Evolutionary conservation across 1,140 invertebrate genomes (phyloP).

Genomic region (Nephotettix cincticeps): DNA sequence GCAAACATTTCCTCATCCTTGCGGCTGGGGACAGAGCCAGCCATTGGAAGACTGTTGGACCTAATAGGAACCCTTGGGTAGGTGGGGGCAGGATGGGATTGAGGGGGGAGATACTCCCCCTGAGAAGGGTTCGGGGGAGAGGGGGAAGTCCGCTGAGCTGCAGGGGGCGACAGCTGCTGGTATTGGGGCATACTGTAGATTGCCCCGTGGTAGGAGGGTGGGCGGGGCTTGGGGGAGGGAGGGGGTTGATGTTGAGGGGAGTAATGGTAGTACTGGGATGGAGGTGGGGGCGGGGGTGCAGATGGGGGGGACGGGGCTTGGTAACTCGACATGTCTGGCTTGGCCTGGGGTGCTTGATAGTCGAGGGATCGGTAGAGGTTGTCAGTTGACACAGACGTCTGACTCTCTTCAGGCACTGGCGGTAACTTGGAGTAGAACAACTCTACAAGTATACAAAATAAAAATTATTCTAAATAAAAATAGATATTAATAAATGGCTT

Average conservation of each 20-base stretch:
- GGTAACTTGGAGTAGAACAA: conserved; percentile 59
- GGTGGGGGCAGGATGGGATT: neutral
- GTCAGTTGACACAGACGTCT: conserved; percentile 1
- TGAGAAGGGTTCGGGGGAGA: conserved; percentile 9
- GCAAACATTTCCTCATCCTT: conserved; percentile 53
- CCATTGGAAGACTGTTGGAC: conserved; percentile 47
- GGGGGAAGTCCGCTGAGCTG: conserved; percentile 2
- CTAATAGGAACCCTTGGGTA: conserved; percentile 25
- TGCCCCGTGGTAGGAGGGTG: neutral
- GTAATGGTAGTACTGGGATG: conserved; percentile 2
- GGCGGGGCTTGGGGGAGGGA: neutral
- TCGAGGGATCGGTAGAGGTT: conserved; percentile 19
- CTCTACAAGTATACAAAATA: conserved; percentile 54
- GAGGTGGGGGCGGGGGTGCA: conserved; percentile 24
- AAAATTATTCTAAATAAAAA: no score
- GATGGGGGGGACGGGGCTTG: conserved; percentile 4
- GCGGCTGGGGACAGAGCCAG: neutral
- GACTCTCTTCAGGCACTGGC: conserved; percentile 62
- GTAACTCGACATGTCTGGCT: neutral
- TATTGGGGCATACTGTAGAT: conserved; percentile 16
- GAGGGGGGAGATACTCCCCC: neutral
- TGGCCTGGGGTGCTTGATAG: neutral
- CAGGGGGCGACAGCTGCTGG: conserved; percentile 29
- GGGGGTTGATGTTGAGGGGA: neutral
- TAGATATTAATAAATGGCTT: no score